Percentiles rank a stretch among this genome's conserved stretches.
These are phyloP conservation scores for Spodoptera litura DNA, from an alignment of 1,140 invertebrate genomes.

Conservation along the genomic window DNA sequence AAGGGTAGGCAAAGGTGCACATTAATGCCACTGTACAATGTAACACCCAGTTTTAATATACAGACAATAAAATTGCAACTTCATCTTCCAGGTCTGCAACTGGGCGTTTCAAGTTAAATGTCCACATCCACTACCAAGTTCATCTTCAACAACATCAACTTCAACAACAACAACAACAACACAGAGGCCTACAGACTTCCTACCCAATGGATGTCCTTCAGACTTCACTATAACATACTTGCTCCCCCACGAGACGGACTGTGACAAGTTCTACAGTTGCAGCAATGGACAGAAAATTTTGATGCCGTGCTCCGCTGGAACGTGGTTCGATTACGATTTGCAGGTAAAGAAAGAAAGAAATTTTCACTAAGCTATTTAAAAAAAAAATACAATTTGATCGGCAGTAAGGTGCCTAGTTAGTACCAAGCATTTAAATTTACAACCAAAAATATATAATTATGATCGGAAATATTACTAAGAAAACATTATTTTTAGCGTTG, in stretches of 20 bases:
- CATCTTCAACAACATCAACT: conserved; percentile 48
- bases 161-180: neutral
- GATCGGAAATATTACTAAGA: too few relatives aligned
- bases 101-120: conserved; percentile 44
- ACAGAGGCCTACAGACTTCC: neutral
- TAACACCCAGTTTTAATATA: too few relatives aligned
- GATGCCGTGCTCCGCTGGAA: conserved; percentile 60
- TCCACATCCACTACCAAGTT: conserved; percentile 25
- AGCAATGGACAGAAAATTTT: conserved; percentile 71
- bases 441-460: too few relatives aligned
- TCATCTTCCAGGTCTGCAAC: conserved; percentile 52
- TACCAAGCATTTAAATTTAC: too few relatives aligned
- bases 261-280: conserved; percentile 82
- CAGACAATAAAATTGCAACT: neutral
- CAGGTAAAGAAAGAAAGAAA: neutral
- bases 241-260: conserved; percentile 64
- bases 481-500: neutral
- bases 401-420: too few relatives aligned
- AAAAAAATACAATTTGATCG: neutral
- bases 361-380: neutral
- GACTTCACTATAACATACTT: conserved; percentile 50
- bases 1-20: too few relatives aligned
- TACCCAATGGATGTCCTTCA: conserved; percentile 45
- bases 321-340: neutral
- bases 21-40: too few relatives aligned